phyloP scores from a whole-genome alignment of 1,140 invertebrate genomes.

The Temnothorax nylanderi region DNA sequence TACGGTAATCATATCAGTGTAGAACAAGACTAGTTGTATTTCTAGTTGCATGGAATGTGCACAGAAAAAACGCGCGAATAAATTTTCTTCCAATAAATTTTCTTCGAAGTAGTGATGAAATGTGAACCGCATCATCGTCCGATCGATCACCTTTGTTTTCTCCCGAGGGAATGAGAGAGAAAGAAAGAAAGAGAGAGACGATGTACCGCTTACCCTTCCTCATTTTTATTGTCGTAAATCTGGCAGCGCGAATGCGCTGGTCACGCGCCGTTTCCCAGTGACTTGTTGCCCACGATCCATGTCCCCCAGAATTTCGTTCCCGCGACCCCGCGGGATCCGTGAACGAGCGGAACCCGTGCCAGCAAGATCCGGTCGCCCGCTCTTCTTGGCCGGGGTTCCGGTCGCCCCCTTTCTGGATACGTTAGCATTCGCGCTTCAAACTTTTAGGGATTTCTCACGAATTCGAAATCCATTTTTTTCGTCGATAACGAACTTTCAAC shows the following conservation, averaged over 20 bases:
- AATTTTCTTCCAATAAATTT: background rate
- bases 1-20: background rate
- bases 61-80: background rate
- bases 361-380: conserved; percentile 64
- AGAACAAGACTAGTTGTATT: background rate
- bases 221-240: conserved; percentile 73
- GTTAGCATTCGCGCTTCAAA: conserved; percentile 13
- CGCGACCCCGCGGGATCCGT: conserved; percentile 34
- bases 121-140: background rate
- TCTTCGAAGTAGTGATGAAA: background rate
- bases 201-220: conserved; percentile 25
- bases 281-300: conserved; percentile 77
- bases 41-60: background rate
- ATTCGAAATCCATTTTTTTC: background rate
- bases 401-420: background rate
- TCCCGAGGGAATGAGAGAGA: background rate
- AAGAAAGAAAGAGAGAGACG: background rate
- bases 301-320: conserved; percentile 63
- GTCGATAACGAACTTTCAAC: background rate
- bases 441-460: conserved; percentile 39
- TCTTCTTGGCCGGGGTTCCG: conserved; percentile 52
- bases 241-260: conserved; percentile 56
- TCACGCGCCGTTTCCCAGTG: conserved; percentile 76
- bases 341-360: conserved; percentile 61
- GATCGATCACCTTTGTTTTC: background rate